Base-by-base conservation (phyloP, 2,797 vertebrate species). In the Anguilla anguilla region DNA sequence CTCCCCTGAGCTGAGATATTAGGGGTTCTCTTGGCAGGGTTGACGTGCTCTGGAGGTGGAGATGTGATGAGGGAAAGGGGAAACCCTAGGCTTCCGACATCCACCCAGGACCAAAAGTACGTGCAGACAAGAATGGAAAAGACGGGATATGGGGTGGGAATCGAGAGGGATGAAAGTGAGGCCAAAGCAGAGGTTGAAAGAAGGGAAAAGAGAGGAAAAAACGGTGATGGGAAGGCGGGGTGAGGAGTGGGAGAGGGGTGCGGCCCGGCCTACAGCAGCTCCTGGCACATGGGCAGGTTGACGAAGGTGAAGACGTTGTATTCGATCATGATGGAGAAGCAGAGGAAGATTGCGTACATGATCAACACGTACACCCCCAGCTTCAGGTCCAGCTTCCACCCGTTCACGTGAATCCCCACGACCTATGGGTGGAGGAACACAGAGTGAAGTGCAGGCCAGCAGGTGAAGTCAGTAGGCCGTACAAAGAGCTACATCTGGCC, bases 231-330 rank as follows among this genome's bases (percentile, higher is more conserved):
- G 6, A 67, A 25, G 57, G 72, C 0, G 0, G 1, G 55, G 35
- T 43, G 84, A 31, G 51, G 19, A 5, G 61, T 13, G 25, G 88
- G 61, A 53, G 25, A 28, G 10, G 55, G 64, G 28, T 51, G 59
- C n/a, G 53, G 88, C 46, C 46, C 13, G 53, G 82, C 59, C 85
- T 83, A 87, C 53, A 84, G 72, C 9, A 94, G 93, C 91, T 98
- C 97, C 89, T 92, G 94, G 95, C 98, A 99, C 98, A 98, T 99
- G 91, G 98, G 98, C 92, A 99, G 94, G 96, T 99, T 99, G 96
- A 99, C 98, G 81, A 99, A 99, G 72, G 98, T 99, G 95, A 99
- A 99, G 93, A 99, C 96, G 19, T 99, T 99, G 94, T 97, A 99
- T 93, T 99, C 98, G 84, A 99, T 99, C 96, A 99, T 95, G 93